A percentile compares a stretch with the other conserved stretches of the same genome.
These are phyloP conservation scores for Melinaea marsaeus DNA, from an alignment of 2,888 invertebrate genomes.

Conservation along the genomic window DNA sequence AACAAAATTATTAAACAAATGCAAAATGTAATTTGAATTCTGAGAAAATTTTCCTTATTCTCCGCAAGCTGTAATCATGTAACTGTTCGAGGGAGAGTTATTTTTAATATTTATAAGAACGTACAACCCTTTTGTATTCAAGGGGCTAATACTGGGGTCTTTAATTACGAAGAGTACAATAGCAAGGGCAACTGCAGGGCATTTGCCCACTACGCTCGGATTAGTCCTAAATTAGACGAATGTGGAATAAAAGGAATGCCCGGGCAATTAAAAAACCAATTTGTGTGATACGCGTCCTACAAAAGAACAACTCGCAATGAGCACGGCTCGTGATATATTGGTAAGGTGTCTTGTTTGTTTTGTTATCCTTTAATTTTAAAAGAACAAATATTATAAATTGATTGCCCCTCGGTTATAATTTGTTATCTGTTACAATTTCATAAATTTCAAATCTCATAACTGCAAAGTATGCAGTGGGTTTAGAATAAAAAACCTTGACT, in stretches of 20 bases:
- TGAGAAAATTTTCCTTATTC: not conserved
- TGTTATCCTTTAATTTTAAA: not conserved
- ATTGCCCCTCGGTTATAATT: conserved; percentile 1
- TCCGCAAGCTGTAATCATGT: conserved; percentile 7
- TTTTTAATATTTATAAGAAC: conserved; percentile 27
- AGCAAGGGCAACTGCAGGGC: conserved; percentile 38
- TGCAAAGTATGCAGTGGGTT: too few species aligned
- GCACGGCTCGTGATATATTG: conserved; percentile 22
- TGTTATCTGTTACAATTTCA: not conserved
- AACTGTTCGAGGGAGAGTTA: conserved; percentile 14
- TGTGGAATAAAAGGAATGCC: conserved; percentile 51
- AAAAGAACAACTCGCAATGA: conserved; percentile 27
- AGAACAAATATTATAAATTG: conserved; percentile 2
- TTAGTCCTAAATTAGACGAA: conserved; percentile 46
- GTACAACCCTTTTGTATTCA: conserved; percentile 28
- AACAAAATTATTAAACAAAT: too few species aligned
- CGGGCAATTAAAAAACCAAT: conserved; percentile 66
- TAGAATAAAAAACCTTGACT: too few species aligned
- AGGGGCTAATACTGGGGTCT: conserved; percentile 32
- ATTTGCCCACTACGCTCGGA: conserved; percentile 36
- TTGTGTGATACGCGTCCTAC: conserved; percentile 41
- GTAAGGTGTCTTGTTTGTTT: not conserved
- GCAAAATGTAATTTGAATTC: not conserved
- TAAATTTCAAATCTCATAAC: not conserved
- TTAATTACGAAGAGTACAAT: conserved; percentile 40